phyloP scores from a whole-genome alignment of 2,797 vertebrate genomes.

The Denticeps clupeoides region DNA sequence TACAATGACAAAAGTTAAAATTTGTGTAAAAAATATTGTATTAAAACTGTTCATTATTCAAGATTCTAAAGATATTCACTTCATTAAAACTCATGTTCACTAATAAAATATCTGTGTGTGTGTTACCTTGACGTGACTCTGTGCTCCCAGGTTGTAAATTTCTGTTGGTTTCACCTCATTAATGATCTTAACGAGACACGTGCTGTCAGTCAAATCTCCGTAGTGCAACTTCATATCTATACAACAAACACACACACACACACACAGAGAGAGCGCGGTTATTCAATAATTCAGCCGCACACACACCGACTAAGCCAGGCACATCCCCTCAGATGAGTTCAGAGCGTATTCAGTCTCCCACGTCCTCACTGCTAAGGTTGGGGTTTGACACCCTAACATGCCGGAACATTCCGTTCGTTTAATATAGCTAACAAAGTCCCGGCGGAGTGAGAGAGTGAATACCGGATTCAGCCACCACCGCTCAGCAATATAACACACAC shows the following conservation, averaged over 20 bases:
- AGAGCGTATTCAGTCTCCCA: too few relatives aligned
- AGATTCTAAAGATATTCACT: conserved; percentile 10
- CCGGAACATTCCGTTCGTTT: too few relatives aligned
- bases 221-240: conserved; percentile 97
- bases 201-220: conserved; percentile 95
- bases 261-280: background rate
- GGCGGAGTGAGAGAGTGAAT: too few relatives aligned
- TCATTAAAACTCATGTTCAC: conserved; percentile 17
- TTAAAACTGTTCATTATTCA: too few relatives aligned
- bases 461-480: too few relatives aligned
- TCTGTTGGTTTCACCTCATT: conserved; percentile 88
- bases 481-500: too few relatives aligned
- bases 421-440: too few relatives aligned
- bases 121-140: conserved; percentile 93
- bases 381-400: too few relatives aligned
- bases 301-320: background rate
- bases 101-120: conserved; percentile 8
- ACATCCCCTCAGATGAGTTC: too few relatives aligned
- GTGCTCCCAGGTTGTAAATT: conserved; percentile 97
- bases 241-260: background rate
- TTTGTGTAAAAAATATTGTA: too few relatives aligned
- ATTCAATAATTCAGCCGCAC: background rate
- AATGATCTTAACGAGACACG: conserved; percentile 96
- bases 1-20: too few relatives aligned
- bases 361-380: too few relatives aligned